Evolutionary conservation across 2,888 invertebrate genomes (phyloP).

Genomic region (Pseudococcus longispinus): DNA sequence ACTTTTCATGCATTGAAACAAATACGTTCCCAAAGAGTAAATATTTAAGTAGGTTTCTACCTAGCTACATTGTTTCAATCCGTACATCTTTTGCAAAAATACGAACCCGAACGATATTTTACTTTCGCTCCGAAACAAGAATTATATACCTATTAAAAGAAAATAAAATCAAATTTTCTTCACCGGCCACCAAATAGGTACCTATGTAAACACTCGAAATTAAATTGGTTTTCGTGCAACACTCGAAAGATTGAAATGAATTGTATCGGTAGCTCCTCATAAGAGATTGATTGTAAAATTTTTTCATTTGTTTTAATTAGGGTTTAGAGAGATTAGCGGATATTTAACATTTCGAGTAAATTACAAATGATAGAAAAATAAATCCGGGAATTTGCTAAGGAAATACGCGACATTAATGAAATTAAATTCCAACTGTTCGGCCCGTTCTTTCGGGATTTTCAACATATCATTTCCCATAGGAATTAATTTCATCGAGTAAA

Average conservation of each 20-base stretch:
- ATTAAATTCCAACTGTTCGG: constrained; percentile 12
- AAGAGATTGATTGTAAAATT: constrained; percentile 3
- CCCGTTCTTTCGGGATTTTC: constrained; percentile 7
- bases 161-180: neutral
- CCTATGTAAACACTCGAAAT: neutral
- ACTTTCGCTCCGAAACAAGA: too few relatives aligned
- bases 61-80: too few relatives aligned
- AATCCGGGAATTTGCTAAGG: neutral
- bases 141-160: neutral
- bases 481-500: constrained; percentile 30
- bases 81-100: too few relatives aligned
- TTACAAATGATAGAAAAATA: constrained; percentile 22
- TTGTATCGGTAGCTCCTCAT: neutral
- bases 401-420: constrained; percentile 32
- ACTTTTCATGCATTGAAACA: too few relatives aligned
- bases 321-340: neutral
- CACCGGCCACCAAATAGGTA: neutral
- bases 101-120: too few relatives aligned
- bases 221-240: neutral
- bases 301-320: constrained; percentile 35
- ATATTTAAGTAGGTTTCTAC: too few relatives aligned
- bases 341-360: constrained; percentile 32
- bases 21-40: too few relatives aligned
- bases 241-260: neutral
- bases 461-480: constrained; percentile 21